phyloP scores from a whole-genome alignment of 2,797 vertebrate species.

The Dromococcyx pavoninus region DNA sequence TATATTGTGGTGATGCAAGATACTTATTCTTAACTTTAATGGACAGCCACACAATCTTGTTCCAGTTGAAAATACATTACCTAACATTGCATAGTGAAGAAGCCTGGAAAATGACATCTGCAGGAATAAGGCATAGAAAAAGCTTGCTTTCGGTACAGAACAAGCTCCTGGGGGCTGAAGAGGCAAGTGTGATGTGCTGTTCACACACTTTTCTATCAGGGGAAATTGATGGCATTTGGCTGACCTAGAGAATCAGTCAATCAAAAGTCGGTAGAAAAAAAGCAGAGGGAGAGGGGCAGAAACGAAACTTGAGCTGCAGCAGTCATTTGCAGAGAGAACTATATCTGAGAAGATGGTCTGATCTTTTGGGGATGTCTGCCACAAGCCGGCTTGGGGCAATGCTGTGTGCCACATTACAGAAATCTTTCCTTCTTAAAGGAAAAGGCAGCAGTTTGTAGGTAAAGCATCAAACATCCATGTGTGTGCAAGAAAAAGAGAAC shows the following conservation, averaged over 20 bases:
- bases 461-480: background rate
- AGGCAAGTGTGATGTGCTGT: background rate
- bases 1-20: background rate
- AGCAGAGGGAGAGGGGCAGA: background rate
- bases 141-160: background rate
- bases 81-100: background rate
- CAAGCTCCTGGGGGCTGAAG: background rate
- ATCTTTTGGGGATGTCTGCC: background rate
- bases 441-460: background rate
- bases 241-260: slow-evolving; percentile 23
- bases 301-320: background rate
- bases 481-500: background rate
- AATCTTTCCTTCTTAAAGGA: background rate
- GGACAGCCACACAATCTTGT: background rate
- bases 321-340: background rate
- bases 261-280: slow-evolving; percentile 24
- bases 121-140: background rate
- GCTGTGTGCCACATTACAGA: background rate
- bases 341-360: background rate
- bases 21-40: slow-evolving; percentile 5
- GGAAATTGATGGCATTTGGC: background rate
- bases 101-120: background rate
- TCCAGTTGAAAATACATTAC: background rate
- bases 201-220: background rate
- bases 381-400: background rate